Percentiles rank a stretch among this genome's conserved stretches.
phyloP scores from a whole-genome alignment of 2,113 vertebrate species.

The Phalacrocorax aristotelis region DNA sequence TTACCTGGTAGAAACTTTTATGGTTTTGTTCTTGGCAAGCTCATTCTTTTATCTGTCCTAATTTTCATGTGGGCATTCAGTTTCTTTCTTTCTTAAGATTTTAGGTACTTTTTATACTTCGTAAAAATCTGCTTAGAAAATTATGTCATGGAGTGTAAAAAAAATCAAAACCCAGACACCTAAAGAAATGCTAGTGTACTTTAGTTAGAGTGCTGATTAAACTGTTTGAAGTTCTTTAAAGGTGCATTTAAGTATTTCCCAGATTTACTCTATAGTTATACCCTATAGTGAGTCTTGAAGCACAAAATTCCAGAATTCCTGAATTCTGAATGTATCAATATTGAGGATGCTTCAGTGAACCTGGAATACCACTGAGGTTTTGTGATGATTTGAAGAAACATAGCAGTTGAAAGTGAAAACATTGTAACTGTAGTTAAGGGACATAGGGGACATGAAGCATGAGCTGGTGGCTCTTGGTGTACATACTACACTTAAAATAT shows the following conservation, averaged over 20 bases:
- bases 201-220: background rate
- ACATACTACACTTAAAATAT: rapidly evolving
- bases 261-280: background rate
- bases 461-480: background rate
- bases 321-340: background rate
- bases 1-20: background rate
- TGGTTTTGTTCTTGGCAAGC: background rate
- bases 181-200: background rate
- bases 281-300: background rate
- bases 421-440: background rate
- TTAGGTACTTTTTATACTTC: background rate
- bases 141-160: background rate
- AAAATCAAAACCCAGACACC: background rate
- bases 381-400: background rate
- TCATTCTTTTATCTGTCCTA: background rate
- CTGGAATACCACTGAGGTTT: background rate
- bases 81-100: background rate
- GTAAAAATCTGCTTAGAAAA: background rate
- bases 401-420: background rate
- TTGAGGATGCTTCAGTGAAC: background rate
- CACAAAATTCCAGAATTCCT: background rate
- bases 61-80: background rate
- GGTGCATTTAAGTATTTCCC: background rate
- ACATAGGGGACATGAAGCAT: background rate
- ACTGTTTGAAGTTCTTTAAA: background rate